Conservation (phyloP, 2,797 vertebrate genomes). For the Somateria mollissima region DNA sequence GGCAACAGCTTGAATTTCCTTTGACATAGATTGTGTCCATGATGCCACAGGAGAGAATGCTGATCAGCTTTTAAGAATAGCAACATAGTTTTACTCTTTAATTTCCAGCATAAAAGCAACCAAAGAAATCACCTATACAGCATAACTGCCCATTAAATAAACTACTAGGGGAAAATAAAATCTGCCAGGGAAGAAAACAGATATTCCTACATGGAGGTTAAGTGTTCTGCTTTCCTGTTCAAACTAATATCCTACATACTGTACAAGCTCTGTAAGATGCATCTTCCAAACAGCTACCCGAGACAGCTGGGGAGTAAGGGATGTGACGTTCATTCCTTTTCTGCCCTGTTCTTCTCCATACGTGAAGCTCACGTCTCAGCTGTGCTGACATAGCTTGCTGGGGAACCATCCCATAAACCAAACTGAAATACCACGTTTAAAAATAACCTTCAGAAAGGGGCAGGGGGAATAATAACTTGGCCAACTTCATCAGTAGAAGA, state of each 20-base stretch:
- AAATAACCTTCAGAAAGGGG: background rate
- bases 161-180: background rate
- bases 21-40: fast-evolving
- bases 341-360: background rate
- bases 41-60: background rate
- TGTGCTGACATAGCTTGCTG: background rate
- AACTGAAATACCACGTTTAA: background rate
- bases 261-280: background rate
- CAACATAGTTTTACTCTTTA: background rate
- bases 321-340: background rate
- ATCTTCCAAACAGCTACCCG: background rate
- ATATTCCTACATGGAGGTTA: background rate
- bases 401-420: background rate
- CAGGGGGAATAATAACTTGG: background rate
- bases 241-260: background rate
- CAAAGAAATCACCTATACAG: background rate
- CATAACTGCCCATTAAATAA: background rate
- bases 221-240: background rate
- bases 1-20: background rate
- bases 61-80: background rate
- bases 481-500: background rate
- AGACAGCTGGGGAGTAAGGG: background rate
- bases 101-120: background rate
- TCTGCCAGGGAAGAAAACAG: background rate
- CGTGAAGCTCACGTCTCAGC: background rate